phyloP scores from a whole-genome alignment of 2,888 invertebrate genomes.

The Plebejus melissa region DNA sequence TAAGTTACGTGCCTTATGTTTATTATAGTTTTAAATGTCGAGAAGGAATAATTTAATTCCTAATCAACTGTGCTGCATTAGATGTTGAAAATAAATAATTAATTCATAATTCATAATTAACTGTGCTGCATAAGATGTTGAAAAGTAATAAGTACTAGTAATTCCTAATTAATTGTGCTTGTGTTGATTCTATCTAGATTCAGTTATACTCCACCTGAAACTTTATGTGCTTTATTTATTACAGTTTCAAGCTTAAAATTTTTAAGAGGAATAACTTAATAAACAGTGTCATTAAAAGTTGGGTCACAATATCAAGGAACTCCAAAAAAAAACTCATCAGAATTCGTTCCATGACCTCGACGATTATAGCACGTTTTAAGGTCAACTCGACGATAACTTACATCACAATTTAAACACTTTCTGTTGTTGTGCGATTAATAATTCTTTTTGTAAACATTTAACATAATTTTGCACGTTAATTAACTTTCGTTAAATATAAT shows the following conservation, averaged over 20 bases:
- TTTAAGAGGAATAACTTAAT: not conserved
- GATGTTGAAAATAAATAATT: too few relatives aligned
- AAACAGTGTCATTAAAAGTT: not conserved
- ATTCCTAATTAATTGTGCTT: too few relatives aligned
- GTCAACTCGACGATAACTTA: constrained; percentile 30
- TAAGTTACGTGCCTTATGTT: too few relatives aligned
- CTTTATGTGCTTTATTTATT: not conserved
- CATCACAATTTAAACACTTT: constrained; percentile 25
- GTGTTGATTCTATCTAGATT: too few relatives aligned
- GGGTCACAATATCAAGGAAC: constrained; percentile 5
- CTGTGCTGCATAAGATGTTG: too few relatives aligned
- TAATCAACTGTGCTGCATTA: too few relatives aligned
- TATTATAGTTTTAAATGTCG: too few relatives aligned
- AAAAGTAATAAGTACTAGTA: too few relatives aligned
- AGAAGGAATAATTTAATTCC: too few relatives aligned
- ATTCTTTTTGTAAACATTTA: constrained; percentile 26
- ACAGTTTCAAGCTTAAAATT: not conserved
- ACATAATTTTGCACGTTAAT: constrained; percentile 3
- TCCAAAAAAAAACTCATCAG: constrained; percentile 12
- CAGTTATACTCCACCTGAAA: too few relatives aligned
- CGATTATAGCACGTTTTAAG: constrained; percentile 30
- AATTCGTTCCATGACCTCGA: constrained; percentile 27
- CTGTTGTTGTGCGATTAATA: constrained; percentile 19
- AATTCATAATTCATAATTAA: too few relatives aligned
- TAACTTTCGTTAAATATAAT: not conserved